Conservation (phyloP, 2,797 vertebrate genomes). For the Pitangus sulphuratus region DNA sequence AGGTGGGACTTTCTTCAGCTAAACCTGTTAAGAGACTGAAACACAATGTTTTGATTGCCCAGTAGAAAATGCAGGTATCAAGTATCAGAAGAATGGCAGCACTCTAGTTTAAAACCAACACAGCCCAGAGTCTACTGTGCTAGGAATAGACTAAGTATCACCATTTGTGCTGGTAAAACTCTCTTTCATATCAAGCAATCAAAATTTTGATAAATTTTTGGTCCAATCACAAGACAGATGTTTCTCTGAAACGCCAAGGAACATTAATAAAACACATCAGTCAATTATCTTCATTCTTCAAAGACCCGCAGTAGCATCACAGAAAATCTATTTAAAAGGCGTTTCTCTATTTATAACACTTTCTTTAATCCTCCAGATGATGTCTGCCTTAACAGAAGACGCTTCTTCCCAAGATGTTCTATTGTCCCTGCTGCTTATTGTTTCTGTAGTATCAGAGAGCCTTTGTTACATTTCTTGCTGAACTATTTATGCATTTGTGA, state of each 20-base stretch:
- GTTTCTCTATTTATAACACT: neutral
- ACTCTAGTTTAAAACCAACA: neutral
- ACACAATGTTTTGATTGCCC: neutral
- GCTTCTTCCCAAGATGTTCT: neutral
- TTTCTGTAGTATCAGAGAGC: neutral
- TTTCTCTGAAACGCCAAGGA: neutral
- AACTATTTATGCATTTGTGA: constrained; percentile 28
- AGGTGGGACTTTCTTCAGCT: neutral
- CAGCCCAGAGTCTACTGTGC: neutral
- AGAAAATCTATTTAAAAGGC: constrained; percentile 10
- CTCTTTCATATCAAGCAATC: neutral
- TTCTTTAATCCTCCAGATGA: constrained; percentile 11
- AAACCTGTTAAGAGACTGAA: neutral
- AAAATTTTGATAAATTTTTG: neutral
- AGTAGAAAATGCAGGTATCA: neutral
- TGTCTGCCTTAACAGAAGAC: neutral
- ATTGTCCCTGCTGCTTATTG: constrained; percentile 5
- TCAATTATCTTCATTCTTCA: constrained; percentile 10
- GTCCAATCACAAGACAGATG: neutral
- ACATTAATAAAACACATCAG: constrained; percentile 11
- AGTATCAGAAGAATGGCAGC: neutral
- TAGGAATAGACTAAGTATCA: neutral
- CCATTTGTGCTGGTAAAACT: neutral
- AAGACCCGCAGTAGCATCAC: neutral
- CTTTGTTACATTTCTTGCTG: constrained; percentile 42